phyloP scores from a whole-genome alignment of 2,113 vertebrate genomes.

The Amphiprion percula region DNA sequence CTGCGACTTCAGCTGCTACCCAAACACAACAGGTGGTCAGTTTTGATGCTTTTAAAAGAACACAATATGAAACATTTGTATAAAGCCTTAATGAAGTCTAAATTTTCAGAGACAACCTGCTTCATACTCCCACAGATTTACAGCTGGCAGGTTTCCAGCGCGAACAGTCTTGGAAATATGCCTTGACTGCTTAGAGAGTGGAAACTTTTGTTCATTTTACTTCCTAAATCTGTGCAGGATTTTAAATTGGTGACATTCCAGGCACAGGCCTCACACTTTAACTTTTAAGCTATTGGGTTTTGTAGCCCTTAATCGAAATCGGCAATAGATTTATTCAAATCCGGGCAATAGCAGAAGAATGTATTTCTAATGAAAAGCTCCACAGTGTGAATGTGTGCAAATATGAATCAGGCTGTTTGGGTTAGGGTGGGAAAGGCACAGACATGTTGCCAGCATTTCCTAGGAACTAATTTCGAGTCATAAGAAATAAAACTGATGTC shows the following conservation, averaged over 20 bases:
- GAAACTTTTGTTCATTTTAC: constrained; percentile 34
- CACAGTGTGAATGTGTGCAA: background rate
- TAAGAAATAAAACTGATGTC: background rate
- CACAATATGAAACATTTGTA: background rate
- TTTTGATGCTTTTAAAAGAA: constrained; percentile 2
- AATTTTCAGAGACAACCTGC: background rate
- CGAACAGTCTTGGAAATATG: constrained; percentile 12
- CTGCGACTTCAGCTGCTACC: background rate
- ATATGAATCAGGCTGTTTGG: background rate
- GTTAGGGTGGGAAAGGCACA: background rate
- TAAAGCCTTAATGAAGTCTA: background rate
- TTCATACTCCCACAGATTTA: background rate
- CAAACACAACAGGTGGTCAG: background rate
- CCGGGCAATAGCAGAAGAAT: background rate
- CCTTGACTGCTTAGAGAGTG: constrained; percentile 12
- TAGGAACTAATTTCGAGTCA: background rate
- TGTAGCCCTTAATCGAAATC: background rate
- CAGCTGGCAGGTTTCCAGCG: constrained; percentile 6
- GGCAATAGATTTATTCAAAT: background rate
- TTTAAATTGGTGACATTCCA: constrained; percentile 29
- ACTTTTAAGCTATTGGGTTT: constrained; percentile 22
- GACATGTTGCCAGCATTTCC: background rate
- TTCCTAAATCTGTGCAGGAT: constrained; percentile 20
- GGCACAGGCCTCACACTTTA: constrained; percentile 7
- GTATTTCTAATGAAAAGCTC: background rate